phyloP scores from a whole-genome alignment of 1,140 invertebrate genomes.

The Trachymyrmex septentrionalis region DNA sequence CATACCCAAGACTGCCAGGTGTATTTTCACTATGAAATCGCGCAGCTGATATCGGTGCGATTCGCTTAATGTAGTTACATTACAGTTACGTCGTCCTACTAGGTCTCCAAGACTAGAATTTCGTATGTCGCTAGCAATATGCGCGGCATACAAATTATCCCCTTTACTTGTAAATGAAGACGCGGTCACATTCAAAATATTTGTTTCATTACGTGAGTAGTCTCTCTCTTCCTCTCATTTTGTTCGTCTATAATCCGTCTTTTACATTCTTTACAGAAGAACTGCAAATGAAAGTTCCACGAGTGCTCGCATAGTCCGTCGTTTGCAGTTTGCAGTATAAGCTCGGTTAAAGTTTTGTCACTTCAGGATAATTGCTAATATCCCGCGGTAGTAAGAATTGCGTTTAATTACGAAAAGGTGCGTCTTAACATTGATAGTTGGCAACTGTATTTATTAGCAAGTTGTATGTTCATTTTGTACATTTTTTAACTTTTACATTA shows the following conservation, averaged over 20 bases:
- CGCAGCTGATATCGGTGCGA: slow-evolving; percentile 34
- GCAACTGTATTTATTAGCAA: slow-evolving; percentile 15
- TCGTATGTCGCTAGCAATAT: slow-evolving; percentile 20
- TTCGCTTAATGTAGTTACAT: slow-evolving; percentile 28
- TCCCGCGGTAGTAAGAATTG: not conserved
- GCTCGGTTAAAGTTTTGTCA: slow-evolving; percentile 46
- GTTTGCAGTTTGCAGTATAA: slow-evolving; percentile 34
- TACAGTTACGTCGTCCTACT: not conserved
- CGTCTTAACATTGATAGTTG: slow-evolving; percentile 37
- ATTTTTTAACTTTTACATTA: not conserved
- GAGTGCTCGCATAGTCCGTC: slow-evolving; percentile 23
- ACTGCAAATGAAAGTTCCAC: slow-evolving; percentile 47
- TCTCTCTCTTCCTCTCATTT: not conserved
- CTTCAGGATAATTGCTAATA: slow-evolving; percentile 44
- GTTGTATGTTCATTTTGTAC: not conserved
- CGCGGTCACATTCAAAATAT: slow-evolving; percentile 32
- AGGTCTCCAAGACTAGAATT: slow-evolving; percentile 15
- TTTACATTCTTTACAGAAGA: slow-evolving; percentile 45
- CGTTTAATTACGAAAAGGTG: not conserved
- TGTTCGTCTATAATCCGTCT: slow-evolving; percentile 26
- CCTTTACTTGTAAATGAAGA: slow-evolving; percentile 58
- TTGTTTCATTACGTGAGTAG: slow-evolving; percentile 37
- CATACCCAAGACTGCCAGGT: not conserved
- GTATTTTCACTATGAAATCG: not conserved
- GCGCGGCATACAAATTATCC: slow-evolving; percentile 49